Percentiles rank a stretch among this genome's conserved stretches.
These are phyloP conservation scores for Lapara coniferarum DNA, from an alignment of 2,888 invertebrate genomes.

Conservation along the genomic window DNA sequence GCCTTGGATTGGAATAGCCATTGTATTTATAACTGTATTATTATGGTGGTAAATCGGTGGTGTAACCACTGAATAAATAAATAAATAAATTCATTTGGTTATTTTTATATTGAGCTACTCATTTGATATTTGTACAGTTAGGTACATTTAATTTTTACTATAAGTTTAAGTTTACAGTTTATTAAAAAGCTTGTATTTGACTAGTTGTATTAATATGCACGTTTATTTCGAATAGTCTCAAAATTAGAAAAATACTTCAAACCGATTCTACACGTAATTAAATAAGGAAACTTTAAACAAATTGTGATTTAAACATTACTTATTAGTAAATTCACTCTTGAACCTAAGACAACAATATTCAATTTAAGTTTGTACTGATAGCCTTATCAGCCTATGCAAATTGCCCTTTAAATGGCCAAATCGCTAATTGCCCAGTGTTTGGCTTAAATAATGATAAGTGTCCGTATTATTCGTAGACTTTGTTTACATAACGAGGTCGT, in stretches of 20 bases:
- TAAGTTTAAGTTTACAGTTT: no score
- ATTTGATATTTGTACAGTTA: not conserved
- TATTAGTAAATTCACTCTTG: slow-evolving; percentile 32
- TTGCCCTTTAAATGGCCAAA: slow-evolving; percentile 69
- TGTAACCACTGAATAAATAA: no score
- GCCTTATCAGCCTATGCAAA: slow-evolving; percentile 73
- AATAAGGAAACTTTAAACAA: not conserved
- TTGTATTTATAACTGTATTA: no score
- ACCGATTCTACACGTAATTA: slow-evolving; percentile 29
- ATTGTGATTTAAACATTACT: slow-evolving; percentile 7
- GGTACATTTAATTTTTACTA: not conserved
- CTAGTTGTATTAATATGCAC: no score
- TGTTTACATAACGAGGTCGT: slow-evolving; percentile 26
- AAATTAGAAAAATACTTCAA: no score
- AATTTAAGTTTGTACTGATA: slow-evolving; percentile 66
- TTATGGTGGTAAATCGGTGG: no score
- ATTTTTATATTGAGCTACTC: not conserved
- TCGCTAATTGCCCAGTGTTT: slow-evolving; percentile 61
- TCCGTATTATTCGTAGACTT: slow-evolving; percentile 26
- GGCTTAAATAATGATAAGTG: slow-evolving; percentile 29
- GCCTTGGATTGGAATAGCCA: no score
- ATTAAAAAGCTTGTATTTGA: no score
- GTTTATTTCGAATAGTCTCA: no score
- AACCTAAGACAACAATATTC: slow-evolving; percentile 66
- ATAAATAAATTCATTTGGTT: no score